Evolutionary conservation across 37 sponge, comb jelly and placozoan genomes (phyloP), one percentile per base, ranked within the genome.

Genomic region (Spongilla lacustris): DNA sequence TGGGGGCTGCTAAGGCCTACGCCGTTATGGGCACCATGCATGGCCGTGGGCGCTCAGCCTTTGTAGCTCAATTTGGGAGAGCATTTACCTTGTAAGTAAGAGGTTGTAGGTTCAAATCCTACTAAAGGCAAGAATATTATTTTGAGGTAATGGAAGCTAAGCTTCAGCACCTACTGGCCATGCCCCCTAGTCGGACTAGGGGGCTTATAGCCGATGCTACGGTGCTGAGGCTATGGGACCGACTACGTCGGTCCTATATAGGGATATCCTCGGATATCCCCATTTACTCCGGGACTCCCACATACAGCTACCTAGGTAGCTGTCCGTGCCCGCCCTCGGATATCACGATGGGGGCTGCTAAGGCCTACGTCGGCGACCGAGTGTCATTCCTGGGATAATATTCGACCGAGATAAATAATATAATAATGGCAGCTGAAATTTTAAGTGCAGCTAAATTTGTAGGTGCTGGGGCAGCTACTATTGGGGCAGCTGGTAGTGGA

Each of bases 401-500:
- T 58, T 58, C 58, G 58, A 58, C 58, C 58, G 58, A 58, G 58
- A 58, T 58, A 58, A 58, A 58, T 58, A 58, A 58, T 71, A 23
- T 71, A 70, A 75, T 80, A 78, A 86, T 81, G 82, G 81, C 82
- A 81, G 28, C 73, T 58, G 91, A 91, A 91, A 82, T 91, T 36
- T 79, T 91, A 83, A 83, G 82, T 79, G 91, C 87, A 67, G 91
- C 91, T 34, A 91, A 86, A 78, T 91, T 87, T 77, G 84, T 91
- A 71, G 91, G 91, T 22, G 87, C 91, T 24, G 91, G 91, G 12
- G 91, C 91, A 21, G 91, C 91, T 66, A 80, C 87, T 48, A 86
- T 91, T 38, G 91, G 91, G 27, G 91, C 87, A 34, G 91, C 87
- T n/a, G 91, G 91, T 30, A 81, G 82, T 81, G 82, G 82, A 27